These are phyloP conservation scores for Callimico goeldii DNA, from an alignment of 2,797 vertebrate species.

Conservation along the genomic window DNA sequence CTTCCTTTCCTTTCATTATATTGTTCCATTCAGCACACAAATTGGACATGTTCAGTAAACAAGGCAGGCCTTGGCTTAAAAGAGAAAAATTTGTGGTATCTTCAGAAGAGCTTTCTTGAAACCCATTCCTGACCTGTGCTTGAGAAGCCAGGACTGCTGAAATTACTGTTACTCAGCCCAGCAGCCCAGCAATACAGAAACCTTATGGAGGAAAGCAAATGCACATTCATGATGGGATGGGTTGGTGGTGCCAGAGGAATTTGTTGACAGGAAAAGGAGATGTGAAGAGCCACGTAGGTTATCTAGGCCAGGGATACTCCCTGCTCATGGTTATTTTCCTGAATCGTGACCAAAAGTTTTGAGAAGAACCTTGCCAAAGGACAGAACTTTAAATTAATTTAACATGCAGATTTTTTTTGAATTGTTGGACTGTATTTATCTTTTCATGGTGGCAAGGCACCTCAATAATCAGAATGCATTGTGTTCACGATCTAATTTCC, in stretches of 20 bases:
- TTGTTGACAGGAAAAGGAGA: slow-evolving; percentile 50
- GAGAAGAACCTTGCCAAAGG: slow-evolving; percentile 35
- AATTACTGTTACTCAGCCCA: neutral
- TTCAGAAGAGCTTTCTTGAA: slow-evolving; percentile 22
- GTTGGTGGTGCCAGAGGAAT: slow-evolving; percentile 49
- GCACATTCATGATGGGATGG: slow-evolving; percentile 26
- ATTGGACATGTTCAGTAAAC: slow-evolving; percentile 1
- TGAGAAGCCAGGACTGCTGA: neutral
- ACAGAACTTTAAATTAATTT: slow-evolving; percentile 60
- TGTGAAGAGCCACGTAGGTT: slow-evolving; percentile 6
- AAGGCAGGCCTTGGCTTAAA: slow-evolving; percentile 21
- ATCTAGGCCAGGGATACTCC: neutral
- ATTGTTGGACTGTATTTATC: slow-evolving; percentile 57
- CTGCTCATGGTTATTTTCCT: slow-evolving; percentile 2
- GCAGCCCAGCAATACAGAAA: neutral
- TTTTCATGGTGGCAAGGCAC: slow-evolving; percentile 55
- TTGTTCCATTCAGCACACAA: neutral
- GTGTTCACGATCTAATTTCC: slow-evolving; percentile 69
- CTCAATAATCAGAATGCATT: slow-evolving; percentile 62
- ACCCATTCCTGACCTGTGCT: neutral
- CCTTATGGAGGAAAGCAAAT: slow-evolving; percentile 25
- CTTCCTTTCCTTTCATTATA: neutral
- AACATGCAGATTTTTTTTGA: slow-evolving; percentile 48
- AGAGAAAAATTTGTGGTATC: neutral
- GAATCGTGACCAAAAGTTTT: slow-evolving; percentile 45